Evolutionary conservation across 2,888 invertebrate species (phyloP), one percentile per base, ranked within the genome.

Genomic region (Idaea biselata): DNA sequence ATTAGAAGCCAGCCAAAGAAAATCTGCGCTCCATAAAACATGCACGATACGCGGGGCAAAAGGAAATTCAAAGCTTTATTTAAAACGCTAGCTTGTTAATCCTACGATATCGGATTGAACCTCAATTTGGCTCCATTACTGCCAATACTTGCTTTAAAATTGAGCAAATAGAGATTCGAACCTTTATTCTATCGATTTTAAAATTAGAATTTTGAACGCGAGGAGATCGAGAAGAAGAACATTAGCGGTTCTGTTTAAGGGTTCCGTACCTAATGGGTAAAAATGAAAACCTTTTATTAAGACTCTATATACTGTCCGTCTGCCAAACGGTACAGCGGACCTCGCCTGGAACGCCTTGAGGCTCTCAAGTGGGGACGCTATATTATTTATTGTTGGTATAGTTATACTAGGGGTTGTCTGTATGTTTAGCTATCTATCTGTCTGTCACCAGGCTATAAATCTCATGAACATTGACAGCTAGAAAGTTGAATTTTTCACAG

Each of bases 21-120:
- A 44, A 44, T 11, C 44, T 44, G 44, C 11, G 44, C 44, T 44
- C 44, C 14, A 58, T 31, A 58, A 31, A 58, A 58, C 18, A 58
- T 58, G 31, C 16, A 44, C 44, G 44, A 11, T 44, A 44, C 44
- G 44, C 44, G 44, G 44, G 14, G 44, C 25, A 44, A 44, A 44
- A 7, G 14, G 44, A 44, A 44, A 44, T 44, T 44, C 44, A 44
- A 44, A 44, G 44, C 44, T 44, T 44, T 44, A 44, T 44, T 44
- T 44, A 44, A 44, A 44, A 44, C 44, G 44, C 44, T 44, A 11
- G 7, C 44, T 44, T 44, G 44, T 44, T 44, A 44, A 14, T 14
- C 44, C 44, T 44, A 44, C 44, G 44, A 44, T 44, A 44, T 44
- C 44, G 11, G 44, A 44, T 44, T 44, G 5, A 44, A 44, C 44